Conservation (phyloP, 2,113 vertebrate genomes). For the Larimichthys crocea region DNA sequence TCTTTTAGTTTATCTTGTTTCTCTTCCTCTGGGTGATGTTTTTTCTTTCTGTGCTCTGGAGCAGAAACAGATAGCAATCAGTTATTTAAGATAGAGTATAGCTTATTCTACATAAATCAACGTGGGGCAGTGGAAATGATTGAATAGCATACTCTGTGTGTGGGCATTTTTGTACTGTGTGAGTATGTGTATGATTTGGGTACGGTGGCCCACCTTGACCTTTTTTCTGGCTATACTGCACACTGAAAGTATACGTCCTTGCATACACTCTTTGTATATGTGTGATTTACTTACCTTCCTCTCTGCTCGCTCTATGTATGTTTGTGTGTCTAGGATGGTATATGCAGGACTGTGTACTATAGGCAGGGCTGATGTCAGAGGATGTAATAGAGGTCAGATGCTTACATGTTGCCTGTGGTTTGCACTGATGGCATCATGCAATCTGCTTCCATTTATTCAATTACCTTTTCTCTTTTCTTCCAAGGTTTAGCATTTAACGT, state of each 20-base stretch:
- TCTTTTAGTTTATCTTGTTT: conserved; percentile 35
- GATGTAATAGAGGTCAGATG: conserved; percentile 77
- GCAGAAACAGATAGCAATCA: conserved; percentile 14
- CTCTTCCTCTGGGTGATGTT: conserved; percentile 27
- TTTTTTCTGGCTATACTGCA: conserved; percentile 7
- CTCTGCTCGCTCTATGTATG: background rate
- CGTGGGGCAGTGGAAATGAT: background rate
- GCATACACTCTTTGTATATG: background rate
- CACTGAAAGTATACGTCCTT: conserved; percentile 11
- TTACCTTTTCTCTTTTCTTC: conserved; percentile 70
- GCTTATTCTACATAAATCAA: conserved; percentile 1
- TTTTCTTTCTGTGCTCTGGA: conserved; percentile 4
- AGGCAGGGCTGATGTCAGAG: conserved; percentile 62
- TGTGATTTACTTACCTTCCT: background rate
- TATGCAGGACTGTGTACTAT: conserved; percentile 29
- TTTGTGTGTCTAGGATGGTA: conserved; percentile 41
- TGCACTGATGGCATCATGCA: conserved; percentile 74
- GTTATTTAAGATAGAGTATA: background rate
- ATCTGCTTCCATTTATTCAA: conserved; percentile 81
- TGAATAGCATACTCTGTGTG: background rate
- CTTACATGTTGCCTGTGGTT: conserved; percentile 74
- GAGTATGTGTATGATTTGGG: background rate
- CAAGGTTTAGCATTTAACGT: conserved; percentile 77
- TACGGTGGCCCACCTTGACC: background rate
- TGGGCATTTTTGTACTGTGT: background rate